phyloP scores from a whole-genome alignment of 64 coral and sea anemone genomes.

The Pocillopora verrucosa region DNA sequence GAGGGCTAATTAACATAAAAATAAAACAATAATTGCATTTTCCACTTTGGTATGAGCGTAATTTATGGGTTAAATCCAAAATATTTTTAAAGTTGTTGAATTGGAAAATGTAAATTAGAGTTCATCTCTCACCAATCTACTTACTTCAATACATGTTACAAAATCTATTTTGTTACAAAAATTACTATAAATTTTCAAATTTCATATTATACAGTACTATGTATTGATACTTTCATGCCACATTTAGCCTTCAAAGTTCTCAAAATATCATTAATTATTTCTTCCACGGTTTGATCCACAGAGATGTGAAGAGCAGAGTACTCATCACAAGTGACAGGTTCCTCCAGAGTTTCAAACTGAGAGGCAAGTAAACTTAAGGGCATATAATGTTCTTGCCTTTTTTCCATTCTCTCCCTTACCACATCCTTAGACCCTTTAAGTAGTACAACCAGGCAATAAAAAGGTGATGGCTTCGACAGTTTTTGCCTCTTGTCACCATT shows the following conservation, averaged over 20 bases:
- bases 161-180: background rate
- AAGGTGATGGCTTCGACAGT: background rate
- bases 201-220: slow-evolving; percentile 60
- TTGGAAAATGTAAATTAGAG: too few relatives aligned
- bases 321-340: slow-evolving; percentile 53
- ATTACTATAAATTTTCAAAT: background rate
- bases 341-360: slow-evolving; percentile 75
- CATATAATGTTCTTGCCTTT: slow-evolving; percentile 83
- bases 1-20: too few relatives aligned
- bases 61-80: too few relatives aligned
- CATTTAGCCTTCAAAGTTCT: slow-evolving; percentile 49
- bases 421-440: slow-evolving; percentile 62
- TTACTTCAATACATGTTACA: too few relatives aligned
- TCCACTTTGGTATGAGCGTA: too few relatives aligned
- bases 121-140: too few relatives aligned
- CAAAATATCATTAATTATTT: slow-evolving; percentile 70
- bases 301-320: slow-evolving; percentile 49
- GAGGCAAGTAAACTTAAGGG: slow-evolving; percentile 71
- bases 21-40: too few relatives aligned
- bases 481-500: slow-evolving; percentile 46
- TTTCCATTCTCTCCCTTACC: slow-evolving; percentile 61
- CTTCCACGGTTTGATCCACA: slow-evolving; percentile 63
- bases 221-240: slow-evolving; percentile 67
- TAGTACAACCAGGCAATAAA: slow-evolving; percentile 44
- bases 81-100: too few relatives aligned